Base-by-base conservation (phyloP, 1,140 invertebrate genomes). In the Diorhabda sublineata region DNA sequence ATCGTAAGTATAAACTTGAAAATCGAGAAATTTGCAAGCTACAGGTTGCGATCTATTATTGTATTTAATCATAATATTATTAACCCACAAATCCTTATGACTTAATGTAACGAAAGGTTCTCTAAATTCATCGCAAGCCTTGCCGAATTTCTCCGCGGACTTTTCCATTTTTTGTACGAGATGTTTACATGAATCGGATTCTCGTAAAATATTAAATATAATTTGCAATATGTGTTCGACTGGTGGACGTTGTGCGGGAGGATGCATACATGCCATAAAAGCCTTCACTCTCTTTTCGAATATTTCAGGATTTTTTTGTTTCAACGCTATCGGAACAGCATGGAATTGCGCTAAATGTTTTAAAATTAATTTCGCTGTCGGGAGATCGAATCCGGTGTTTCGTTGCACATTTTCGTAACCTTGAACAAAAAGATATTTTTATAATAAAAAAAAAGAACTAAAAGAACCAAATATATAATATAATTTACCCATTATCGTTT, bases 81-180 rank as follows among this genome's bases (percentile, higher is more conserved):
- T 89, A 3, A 83, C 78, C 88, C 88, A 89, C 52, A 88, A 82
- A 76, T 90, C 88, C 2, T 82, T 79, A 66, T 89, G 88, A 2
- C 82, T 75, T n/a, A 85, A 82, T 0, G 83, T 85, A 0, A 81
- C 82, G 76, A 83, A 88, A 0, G 81, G 80, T 65, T 84, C 81
- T 0, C 70, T 66, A 73, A 71, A 0, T 78, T 77, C 0, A 61
- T 52, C 3, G 69, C 11, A n/a, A 0, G 70, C 56, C 3, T 62
- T 63, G 73, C 75, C 41, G 75, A 67, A 45, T 58, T 74, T 58
- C 26, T 59, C 57, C n/a, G 64, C 64, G 5, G 69, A 8, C 42
- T 45, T 11, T 47, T 76, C 41, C 4, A 76, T 64, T 6, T 68
- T 69, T 2, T 71, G 57, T 11, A 73, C n/a, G 52, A 64, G 68